A percentile compares a stretch with the other conserved stretches of the same genome.
These are phyloP conservation scores for Hydriomena furcata DNA, from an alignment of 2,888 invertebrate species.

Conservation along the genomic window DNA sequence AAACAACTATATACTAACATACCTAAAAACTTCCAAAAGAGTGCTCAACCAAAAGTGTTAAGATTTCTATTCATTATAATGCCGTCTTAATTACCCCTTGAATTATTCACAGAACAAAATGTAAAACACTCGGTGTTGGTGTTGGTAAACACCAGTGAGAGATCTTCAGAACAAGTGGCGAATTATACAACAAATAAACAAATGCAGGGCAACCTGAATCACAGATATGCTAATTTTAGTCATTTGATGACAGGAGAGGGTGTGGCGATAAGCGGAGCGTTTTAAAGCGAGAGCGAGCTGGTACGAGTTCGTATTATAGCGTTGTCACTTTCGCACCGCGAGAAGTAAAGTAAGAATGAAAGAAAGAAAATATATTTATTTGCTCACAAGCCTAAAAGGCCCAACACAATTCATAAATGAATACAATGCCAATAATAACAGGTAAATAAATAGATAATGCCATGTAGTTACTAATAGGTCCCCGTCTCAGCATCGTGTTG, in stretches of 20 bases:
- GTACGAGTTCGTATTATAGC: too few species aligned
- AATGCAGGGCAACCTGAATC: constrained; percentile 49
- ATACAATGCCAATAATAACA: too few species aligned
- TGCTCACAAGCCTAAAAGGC: too few species aligned
- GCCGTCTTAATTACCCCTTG: constrained; percentile 21
- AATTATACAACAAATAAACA: constrained; percentile 38
- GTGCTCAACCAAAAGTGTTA: not conserved
- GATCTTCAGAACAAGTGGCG: constrained; percentile 25
- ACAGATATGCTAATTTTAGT: constrained; percentile 60
- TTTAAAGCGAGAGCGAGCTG: too few species aligned
- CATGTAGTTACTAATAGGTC: too few species aligned
- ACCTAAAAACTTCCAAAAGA: not conserved
- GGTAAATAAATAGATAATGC: too few species aligned
- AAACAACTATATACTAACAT: too few species aligned
- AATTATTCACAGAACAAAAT: constrained; percentile 31
- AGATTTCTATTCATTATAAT: constrained; percentile 11
- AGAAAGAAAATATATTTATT: too few species aligned
- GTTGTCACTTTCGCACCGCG: too few species aligned
- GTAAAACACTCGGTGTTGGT: constrained; percentile 20
- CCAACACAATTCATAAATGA: too few species aligned
- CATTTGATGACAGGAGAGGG: constrained; percentile 42
- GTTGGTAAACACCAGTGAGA: constrained; percentile 29
- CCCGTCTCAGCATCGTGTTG: too few species aligned
- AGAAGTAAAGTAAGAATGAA: too few species aligned
- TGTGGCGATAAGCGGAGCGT: constrained; percentile 19